Evolutionary conservation across 2,888 invertebrate genomes (phyloP).

Genomic region (Amorpha juglandis): DNA sequence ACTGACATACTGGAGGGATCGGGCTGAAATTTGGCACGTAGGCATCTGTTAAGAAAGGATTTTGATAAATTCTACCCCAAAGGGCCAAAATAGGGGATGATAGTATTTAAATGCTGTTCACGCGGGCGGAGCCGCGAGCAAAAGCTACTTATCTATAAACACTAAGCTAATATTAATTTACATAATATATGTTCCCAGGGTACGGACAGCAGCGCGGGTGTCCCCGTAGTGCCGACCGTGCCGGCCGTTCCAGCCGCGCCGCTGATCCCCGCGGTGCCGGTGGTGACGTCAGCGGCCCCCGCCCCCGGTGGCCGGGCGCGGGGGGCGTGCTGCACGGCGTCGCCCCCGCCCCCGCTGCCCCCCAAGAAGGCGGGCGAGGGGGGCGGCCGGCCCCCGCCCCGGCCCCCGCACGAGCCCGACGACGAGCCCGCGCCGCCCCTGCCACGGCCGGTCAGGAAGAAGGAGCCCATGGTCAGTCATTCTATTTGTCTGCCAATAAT

Average conservation of each 20-base stretch:
- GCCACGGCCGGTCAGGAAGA: conserved; percentile 68
- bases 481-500: not conserved
- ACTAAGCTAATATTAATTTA: too few relatives aligned
- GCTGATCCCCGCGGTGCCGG: not conserved
- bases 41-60: too few relatives aligned
- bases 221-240: not conserved
- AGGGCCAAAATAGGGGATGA: too few relatives aligned
- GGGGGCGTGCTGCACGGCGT: conserved; percentile 48
- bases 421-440: conserved; percentile 66
- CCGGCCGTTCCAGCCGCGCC: not conserved
- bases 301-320: not conserved
- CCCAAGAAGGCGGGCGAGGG: conserved; percentile 75
- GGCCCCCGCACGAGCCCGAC: conserved; percentile 84
- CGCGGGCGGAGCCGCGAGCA: too few relatives aligned
- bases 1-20: too few relatives aligned
- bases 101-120: too few relatives aligned
- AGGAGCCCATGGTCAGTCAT: conserved; percentile 62
- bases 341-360: conserved; percentile 88
- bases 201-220: conserved; percentile 57
- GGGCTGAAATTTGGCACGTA: too few relatives aligned
- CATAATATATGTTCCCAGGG: conserved; percentile 35
- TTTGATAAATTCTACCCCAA: too few relatives aligned
- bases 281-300: not conserved
- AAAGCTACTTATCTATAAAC: too few relatives aligned
- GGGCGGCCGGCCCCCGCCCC: conserved; percentile 84